Conservation (phyloP, 2,888 invertebrate species). For the Lucinisca nassula region DNA sequence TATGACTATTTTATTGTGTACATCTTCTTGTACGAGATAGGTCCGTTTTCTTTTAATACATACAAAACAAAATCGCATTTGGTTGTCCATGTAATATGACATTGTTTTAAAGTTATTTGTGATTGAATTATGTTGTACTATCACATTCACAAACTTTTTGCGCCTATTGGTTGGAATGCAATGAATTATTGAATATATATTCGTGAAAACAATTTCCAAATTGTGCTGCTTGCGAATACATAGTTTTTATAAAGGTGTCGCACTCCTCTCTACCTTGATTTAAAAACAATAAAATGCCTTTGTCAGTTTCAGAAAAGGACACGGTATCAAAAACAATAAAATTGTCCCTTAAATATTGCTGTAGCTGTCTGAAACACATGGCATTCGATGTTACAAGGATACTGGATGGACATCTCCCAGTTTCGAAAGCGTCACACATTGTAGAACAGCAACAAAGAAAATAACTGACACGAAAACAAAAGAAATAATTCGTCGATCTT, state of each 20-base stretch:
- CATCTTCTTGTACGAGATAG: neutral
- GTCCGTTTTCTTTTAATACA: neutral
- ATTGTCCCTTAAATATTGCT: neutral
- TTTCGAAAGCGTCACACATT: slow-evolving; percentile 9
- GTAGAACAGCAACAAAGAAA: neutral
- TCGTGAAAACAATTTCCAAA: no score
- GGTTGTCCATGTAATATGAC: neutral
- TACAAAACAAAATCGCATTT: neutral
- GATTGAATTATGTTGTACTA: neutral
- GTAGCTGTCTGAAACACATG: neutral
- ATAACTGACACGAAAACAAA: no score
- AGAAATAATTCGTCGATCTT: no score
- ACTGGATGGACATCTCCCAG: neutral
- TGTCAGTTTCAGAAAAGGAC: no score
- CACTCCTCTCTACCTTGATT: no score
- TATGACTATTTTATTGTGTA: neutral
- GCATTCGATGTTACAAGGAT: neutral
- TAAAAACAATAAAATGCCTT: no score
- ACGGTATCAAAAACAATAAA: neutral
- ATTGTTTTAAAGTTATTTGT: no score
- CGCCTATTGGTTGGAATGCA: no score
- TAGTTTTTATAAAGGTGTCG: no score
- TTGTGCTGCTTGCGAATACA: no score
- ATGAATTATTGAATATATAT: no score
- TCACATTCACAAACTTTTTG: slow-evolving; percentile 2